Base-by-base conservation (phyloP, 2,797 vertebrate species). In the Dallia pectoralis region DNA sequence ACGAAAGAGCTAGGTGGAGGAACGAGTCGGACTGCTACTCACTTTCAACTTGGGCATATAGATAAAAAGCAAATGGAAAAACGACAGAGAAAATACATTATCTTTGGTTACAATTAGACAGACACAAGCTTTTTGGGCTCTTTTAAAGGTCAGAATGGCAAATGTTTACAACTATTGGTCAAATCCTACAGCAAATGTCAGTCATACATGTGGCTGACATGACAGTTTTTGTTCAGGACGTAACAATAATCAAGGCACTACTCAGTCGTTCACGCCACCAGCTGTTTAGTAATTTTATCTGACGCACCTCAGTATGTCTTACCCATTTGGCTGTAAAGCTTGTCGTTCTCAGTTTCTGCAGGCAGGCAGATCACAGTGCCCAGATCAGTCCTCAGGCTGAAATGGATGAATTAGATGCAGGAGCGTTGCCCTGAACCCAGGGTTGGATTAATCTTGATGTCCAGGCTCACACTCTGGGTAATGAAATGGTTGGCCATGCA, bases 371-470 rank as follows among this genome's bases (percentile, higher is more conserved):
- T 16, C 11, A 6, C 53, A 9, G 47, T 15, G 51, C 61, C 49
- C 66, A 71, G 81, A 74, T 75, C 53, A 75, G 72, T 29, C 72
- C 40, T 40, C 59, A 0, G 16, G n/a, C 25, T 72, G 71, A 80
- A 82, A 69, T 74, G 74, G 72, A 78, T 82, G 79, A 78, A 84
- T 80, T 79, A 77, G 70, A 68, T 36, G 44, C 64, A 8, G 1
- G 27, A 65, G 71, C 16, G 44, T 74, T 75, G 67, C 69, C 66
- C 61, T 74, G 69, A 49, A 73, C 72, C 79, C 74, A 71, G 51
- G 74, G 70, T 40, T 32, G 18, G 16, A 40, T 77, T 79, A 62
- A 74, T 79, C 80, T 40, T 32, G 44, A 44, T 56, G 30, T 62
- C 62, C n/a, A 2, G 27, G 30, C 29, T 70, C 69, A 61, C 53